phyloP scores from a whole-genome alignment of 2,888 invertebrate species.

The Pterostichus niger region DNA sequence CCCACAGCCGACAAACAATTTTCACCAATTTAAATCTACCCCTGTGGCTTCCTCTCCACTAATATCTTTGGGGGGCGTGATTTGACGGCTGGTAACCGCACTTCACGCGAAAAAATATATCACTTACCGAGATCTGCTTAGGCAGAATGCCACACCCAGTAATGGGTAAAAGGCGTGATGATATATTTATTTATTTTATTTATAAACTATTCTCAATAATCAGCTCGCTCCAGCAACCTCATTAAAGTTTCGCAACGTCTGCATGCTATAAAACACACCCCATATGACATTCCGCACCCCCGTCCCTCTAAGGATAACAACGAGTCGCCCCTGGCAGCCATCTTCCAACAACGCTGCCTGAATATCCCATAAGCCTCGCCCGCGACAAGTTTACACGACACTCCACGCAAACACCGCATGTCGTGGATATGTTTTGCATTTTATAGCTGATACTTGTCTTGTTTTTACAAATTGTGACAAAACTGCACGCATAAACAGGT shows the following conservation, averaged over 20 bases:
- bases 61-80: too few species aligned
- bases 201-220: too few species aligned
- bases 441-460: slow-evolving; percentile 60
- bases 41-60: too few species aligned
- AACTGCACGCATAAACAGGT: slow-evolving; percentile 54
- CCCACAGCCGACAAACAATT: too few species aligned
- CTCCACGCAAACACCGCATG: not conserved
- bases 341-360: slow-evolving; percentile 37
- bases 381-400: slow-evolving; percentile 58
- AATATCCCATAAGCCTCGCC: slow-evolving; percentile 61
- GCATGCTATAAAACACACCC: slow-evolving; percentile 2
- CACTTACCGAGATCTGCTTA: too few species aligned
- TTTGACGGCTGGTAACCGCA: too few species aligned
- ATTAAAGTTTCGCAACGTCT: slow-evolving; percentile 5
- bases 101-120: too few species aligned
- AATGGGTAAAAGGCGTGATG: too few species aligned
- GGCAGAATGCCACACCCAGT: too few species aligned
- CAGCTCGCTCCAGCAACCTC: not conserved
- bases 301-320: not conserved
- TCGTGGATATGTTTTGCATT: slow-evolving; percentile 59
- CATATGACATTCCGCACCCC: not conserved
- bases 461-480: slow-evolving; percentile 65
- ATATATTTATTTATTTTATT: too few species aligned
- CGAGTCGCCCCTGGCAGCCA: slow-evolving; percentile 8
- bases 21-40: too few species aligned